Evolutionary conservation across 2,113 vertebrate genomes (phyloP), one percentile per base, ranked within the genome.

Genomic region (Paradoxurus hermaphroditus): DNA sequence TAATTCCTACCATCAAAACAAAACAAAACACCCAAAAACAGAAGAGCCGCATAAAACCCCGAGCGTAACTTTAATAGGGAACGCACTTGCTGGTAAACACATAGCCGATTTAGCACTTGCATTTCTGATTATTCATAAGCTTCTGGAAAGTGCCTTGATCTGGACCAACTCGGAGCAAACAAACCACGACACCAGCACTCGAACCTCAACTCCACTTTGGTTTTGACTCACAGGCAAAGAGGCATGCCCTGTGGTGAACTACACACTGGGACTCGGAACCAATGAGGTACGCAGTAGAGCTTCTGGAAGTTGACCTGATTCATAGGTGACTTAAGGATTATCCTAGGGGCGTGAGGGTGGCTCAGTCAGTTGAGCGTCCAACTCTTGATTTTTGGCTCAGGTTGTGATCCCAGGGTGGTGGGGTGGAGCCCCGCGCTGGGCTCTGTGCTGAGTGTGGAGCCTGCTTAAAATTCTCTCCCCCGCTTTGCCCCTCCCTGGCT

Each of bases 1-100:
- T 44, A 63, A 65, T 5, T 44, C 90, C 98, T 98, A 87, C 25
- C 79, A 25, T 85, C 83, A 6, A 63, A 44, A 77, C 51, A n/a
- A 39, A 34, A 65, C 29, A 41, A 72, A 5, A 72, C 39, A 72
- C 34, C 7, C 31, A 36, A 19, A 31, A n/a, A 16, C 25, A 23
- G 23, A 59, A 59, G 9, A 59, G 56, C 56, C 72, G 72, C 27
- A 10, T 0, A 0, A 31, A 31, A 15, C 39, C 16, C 0, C 18
- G 63, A 41, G 39, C 31, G 27, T 34, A 31, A 81, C 31, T 73
- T 96, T 56, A 85, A 63, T 1, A 51, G 46, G 19, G 16, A 39
- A 68, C 5, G 21, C 0, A 59, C 46, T 16, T 36, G 13, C 3
- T 36, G 65, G 56, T 78, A 77, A 79, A 81, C 14, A 90, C 44